phyloP scores from a whole-genome alignment of 2,888 invertebrate species.

The Cremastinae sp. region DNA sequence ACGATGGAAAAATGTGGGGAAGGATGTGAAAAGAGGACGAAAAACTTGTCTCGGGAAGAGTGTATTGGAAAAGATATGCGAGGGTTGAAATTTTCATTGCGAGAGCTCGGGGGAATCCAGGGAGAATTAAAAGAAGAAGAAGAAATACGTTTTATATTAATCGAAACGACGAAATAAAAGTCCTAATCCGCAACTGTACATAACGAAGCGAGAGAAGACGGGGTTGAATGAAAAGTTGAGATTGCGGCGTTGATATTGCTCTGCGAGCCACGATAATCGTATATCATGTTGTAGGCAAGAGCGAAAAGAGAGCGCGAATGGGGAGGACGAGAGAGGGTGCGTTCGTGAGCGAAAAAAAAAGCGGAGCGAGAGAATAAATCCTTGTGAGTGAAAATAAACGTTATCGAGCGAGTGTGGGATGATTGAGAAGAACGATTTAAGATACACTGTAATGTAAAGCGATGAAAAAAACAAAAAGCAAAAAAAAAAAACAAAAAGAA shows the following conservation, averaged over 20 bases:
- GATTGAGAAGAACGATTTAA: slow-evolving; percentile 59
- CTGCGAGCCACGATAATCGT: slow-evolving; percentile 64
- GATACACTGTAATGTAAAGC: slow-evolving; percentile 70
- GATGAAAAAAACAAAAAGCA: slow-evolving; percentile 28
- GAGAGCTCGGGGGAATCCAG: background rate
- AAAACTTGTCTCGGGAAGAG: background rate
- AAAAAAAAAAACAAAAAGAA: slow-evolving; percentile 56
- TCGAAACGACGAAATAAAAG: slow-evolving; percentile 31
- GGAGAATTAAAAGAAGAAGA: background rate
- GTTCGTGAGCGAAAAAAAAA: slow-evolving; percentile 10
- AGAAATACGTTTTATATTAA: slow-evolving; percentile 21
- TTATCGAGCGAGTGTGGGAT: slow-evolving; percentile 40
- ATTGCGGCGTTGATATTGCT: slow-evolving; percentile 63
- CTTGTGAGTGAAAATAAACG: slow-evolving; percentile 41
- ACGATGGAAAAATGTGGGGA: too few species aligned
- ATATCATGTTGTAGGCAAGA: slow-evolving; percentile 71
- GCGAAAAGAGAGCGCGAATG: slow-evolving; percentile 51
- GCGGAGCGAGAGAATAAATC: slow-evolving; percentile 27
- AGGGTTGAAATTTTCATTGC: background rate
- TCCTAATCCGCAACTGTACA: slow-evolving; percentile 42
- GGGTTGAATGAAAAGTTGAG: slow-evolving; percentile 37
- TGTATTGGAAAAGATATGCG: too few species aligned
- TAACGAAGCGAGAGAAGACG: slow-evolving; percentile 39
- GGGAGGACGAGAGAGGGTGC: slow-evolving; percentile 38
- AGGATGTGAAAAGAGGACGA: background rate